Evolutionary conservation across 2,888 invertebrate species (phyloP), one percentile per base, ranked within the genome.

Genomic region (Atethmia centrago): DNA sequence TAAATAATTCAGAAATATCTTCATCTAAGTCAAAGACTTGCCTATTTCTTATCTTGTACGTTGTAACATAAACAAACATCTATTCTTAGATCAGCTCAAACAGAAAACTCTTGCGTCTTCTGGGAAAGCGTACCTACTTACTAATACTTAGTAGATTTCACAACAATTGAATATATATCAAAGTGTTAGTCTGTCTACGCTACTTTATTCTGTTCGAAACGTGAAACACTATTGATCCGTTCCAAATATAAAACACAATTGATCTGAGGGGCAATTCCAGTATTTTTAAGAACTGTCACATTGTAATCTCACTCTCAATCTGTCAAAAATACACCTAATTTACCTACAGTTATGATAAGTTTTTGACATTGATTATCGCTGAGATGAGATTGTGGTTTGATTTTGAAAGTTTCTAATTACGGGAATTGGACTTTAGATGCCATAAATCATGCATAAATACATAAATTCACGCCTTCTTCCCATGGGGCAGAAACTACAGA

Each of bases 51-150:
- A 56, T 56, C 59, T 66, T 53, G 42, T 25, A 62, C 66, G 28
- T 16, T 19, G 42, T 42, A 42, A 19, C 45, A 78, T 31, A 58
- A 66, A 62, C 72, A 72, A 53, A 66, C 71, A 65, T 78, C 65
- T 62, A 65, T 56, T 77, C 51, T 45, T 45, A 77, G 72, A 72
- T 66, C 79, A 72, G 78, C 58, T 31, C 62, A 56, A 66, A 70
- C 66, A 53, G 47, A 28, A 62, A 51, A 47, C 53, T 72, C 45
- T 55, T 16, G 25, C 31, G 49, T 31, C 40, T 45, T 31, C 45
- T 40, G 40, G n/a, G 40, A 25, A 5, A 53, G 12, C 49, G 62
- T 56, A 65, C 16, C 16, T 76, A 74, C n/a, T 21, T 76, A 74
- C n/a, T 21, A 63, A 53, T 28, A 49, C n/a, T 31, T n/a, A n/a